These are phyloP conservation scores for Aurelia sp. DNA, from an alignment of 30 jellyfish, hydroid and myxozoan genomes.

Conservation along the genomic window DNA sequence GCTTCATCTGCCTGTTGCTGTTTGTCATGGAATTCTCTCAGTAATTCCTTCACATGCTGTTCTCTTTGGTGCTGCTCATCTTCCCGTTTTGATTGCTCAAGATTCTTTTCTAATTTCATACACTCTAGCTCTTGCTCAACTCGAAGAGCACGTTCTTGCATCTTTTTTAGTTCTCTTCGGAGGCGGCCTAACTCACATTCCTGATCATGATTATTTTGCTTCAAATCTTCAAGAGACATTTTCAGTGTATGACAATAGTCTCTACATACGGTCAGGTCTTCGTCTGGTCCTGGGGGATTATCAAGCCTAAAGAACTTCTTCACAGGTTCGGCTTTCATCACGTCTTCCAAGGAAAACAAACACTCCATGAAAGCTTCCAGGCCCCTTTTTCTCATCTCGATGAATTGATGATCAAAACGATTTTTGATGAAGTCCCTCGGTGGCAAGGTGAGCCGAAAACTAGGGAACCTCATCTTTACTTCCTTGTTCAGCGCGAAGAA, in stretches of 20 bases:
- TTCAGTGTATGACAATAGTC: constrained; percentile 64
- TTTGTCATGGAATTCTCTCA: constrained; percentile 31
- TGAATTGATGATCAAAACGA: constrained; percentile 61
- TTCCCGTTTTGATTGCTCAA: constrained; percentile 51
- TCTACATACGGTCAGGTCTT: constrained; percentile 64
- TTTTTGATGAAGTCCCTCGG: constrained; percentile 80
- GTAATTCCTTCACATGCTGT: constrained; percentile 48
- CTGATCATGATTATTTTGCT: constrained; percentile 64
- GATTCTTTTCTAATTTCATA: constrained; percentile 63
- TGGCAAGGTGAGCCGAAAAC: constrained; percentile 76
- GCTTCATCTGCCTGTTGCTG: constrained; percentile 65
- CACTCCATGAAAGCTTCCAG: constrained; percentile 70
- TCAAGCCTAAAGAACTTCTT: constrained; percentile 81
- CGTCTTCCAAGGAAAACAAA: constrained; percentile 66
- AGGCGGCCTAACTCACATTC: constrained; percentile 68
- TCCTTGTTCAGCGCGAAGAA: constrained; percentile 78
- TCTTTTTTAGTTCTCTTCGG: constrained; percentile 61
- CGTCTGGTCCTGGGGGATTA: constrained; percentile 92
- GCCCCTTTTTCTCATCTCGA: constrained; percentile 72
- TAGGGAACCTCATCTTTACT: constrained; percentile 67
- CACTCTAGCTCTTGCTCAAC: constrained; percentile 69
- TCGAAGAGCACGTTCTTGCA: constrained; percentile 54
- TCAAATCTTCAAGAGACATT: constrained; percentile 24
- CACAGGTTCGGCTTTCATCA: constrained; percentile 50
- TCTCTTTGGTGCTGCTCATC: constrained; percentile 77